A percentile compares a stretch with the other conserved stretches of the same genome.
phyloP scores from a whole-genome alignment of 2,113 vertebrate genomes.

The Bettongia penicillata region DNA sequence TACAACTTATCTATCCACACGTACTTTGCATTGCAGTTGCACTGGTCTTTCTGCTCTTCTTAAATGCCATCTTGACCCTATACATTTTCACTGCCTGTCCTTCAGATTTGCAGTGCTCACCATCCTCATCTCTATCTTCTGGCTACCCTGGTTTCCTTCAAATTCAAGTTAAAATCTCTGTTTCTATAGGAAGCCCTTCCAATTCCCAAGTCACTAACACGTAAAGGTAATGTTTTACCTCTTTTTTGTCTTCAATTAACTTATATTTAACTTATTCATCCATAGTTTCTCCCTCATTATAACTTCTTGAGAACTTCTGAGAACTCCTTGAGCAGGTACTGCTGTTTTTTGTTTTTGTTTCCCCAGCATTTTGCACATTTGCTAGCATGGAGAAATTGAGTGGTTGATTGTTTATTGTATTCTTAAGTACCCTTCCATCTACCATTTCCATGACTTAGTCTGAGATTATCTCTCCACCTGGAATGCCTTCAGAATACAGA shows the following conservation, averaged over 20 bases:
- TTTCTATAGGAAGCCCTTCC: neutral
- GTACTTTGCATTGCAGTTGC: neutral
- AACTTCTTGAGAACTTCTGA: too few species aligned
- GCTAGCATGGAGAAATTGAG: too few species aligned
- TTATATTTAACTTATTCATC: too few species aligned
- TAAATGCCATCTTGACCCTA: too few species aligned
- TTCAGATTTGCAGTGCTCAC: neutral
- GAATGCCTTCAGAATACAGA: neutral
- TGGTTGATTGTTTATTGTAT: too few species aligned
- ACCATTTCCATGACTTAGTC: neutral
- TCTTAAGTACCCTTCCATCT: neutral
- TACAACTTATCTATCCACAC: neutral
- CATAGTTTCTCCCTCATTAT: too few species aligned
- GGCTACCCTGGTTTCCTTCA: neutral
- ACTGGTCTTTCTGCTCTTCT: neutral
- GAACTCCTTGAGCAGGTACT: too few species aligned
- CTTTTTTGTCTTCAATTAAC: neutral
- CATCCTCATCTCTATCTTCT: neutral
- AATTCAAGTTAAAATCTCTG: neutral
- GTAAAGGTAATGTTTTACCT: neutral
- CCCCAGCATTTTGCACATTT: too few species aligned
- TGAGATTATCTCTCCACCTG: neutral
- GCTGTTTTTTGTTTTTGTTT: too few species aligned
- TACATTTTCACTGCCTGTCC: neutral
- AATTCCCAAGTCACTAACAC: neutral